These are phyloP conservation scores for Odontocolon sp. DNA, from an alignment of 2,888 invertebrate species.

Conservation along the genomic window DNA sequence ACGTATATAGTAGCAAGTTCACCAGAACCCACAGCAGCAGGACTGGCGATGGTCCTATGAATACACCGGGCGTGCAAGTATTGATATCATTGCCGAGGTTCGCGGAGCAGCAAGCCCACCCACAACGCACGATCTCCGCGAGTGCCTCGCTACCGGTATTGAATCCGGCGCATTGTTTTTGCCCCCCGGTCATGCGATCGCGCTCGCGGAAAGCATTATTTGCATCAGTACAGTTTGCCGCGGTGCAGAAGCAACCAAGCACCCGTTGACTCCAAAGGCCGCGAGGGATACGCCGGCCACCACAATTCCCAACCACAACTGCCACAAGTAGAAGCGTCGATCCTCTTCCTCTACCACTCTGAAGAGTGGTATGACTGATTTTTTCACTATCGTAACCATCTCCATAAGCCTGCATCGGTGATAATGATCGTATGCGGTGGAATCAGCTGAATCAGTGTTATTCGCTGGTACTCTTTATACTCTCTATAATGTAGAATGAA, in stretches of 20 bases:
- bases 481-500: too few species aligned
- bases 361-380: background rate
- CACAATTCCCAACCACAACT: conserved; percentile 24
- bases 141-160: conserved; percentile 79
- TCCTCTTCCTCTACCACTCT: too few species aligned
- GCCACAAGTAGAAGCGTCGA: conserved; percentile 13
- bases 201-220: conserved; percentile 73
- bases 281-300: conserved; percentile 16
- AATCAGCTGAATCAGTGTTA: too few species aligned
- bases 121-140: conserved; percentile 79
- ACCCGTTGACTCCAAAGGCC: too few species aligned
- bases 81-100: conserved; percentile 66
- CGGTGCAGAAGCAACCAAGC: conserved; percentile 39
- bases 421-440: too few species aligned
- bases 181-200: conserved; percentile 73
- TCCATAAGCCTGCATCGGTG: too few species aligned
- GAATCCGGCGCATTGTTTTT: conserved; percentile 80
- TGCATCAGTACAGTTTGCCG: conserved; percentile 69
- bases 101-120: conserved; percentile 74
- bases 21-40: conserved; percentile 62
- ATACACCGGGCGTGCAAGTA: conserved; percentile 58
- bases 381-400: too few species aligned
- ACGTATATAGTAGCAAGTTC: conserved; percentile 67
- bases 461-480: too few species aligned
- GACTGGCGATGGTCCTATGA: conserved; percentile 58